These are phyloP conservation scores for Strix uralensis DNA, from an alignment of 2,113 vertebrate species.

Conservation along the genomic window DNA sequence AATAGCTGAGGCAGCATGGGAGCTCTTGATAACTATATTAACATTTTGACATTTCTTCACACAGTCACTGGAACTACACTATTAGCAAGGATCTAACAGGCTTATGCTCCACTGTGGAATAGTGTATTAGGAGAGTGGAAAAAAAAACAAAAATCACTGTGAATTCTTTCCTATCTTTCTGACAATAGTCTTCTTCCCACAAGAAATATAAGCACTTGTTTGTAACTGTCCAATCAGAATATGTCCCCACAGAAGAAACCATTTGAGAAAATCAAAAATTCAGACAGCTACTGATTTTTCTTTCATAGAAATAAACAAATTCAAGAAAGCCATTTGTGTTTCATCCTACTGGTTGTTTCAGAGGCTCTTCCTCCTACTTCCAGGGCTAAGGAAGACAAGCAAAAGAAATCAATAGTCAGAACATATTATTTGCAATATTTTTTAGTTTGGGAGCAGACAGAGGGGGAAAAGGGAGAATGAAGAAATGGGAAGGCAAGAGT, in stretches of 20 bases:
- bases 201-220: not conserved
- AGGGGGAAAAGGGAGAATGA: not conserved
- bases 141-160: not conserved
- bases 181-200: not conserved
- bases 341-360: not conserved
- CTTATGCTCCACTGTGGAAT: not conserved
- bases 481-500: not conserved
- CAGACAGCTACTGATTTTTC: not conserved
- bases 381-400: not conserved
- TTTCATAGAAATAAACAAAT: not conserved
- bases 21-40: slow-evolving; percentile 45
- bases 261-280: not conserved
- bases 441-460: not conserved
- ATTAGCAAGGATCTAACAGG: slow-evolving; percentile 5
- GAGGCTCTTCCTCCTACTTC: not conserved
- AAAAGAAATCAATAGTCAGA: not conserved
- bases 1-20: slow-evolving; percentile 13
- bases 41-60: slow-evolving; percentile 44
- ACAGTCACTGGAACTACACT: slow-evolving; percentile 16
- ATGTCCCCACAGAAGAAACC: not conserved
- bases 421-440: not conserved
- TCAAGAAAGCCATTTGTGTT: not conserved
- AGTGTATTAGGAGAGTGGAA: not conserved
- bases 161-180: not conserved
- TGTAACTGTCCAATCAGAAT: not conserved